Conservation (phyloP, 2,888 invertebrate genomes). For the Parelbella ahira region DNA sequence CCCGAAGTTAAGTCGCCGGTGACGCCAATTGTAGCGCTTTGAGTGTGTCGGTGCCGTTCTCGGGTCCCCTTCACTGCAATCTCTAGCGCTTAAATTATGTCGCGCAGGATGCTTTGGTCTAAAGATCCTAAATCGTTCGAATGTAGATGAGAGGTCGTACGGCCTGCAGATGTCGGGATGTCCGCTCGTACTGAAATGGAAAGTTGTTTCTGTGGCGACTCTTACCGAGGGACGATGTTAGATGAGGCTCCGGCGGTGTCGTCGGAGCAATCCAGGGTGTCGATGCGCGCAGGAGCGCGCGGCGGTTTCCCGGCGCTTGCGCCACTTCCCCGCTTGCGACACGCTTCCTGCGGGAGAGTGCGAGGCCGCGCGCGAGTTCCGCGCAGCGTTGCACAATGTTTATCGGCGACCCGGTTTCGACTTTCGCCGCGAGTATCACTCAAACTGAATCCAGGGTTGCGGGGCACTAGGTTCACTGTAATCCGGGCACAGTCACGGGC, state of each 20-base stretch:
- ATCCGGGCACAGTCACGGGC: slow-evolving; percentile 68
- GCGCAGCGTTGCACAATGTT: slow-evolving; percentile 71
- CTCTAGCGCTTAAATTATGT: slow-evolving; percentile 40
- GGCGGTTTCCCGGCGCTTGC: slow-evolving; percentile 71
- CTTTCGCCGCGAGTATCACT: slow-evolving; percentile 65
- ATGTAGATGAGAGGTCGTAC: too few relatives aligned
- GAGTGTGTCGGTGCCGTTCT: slow-evolving; percentile 46
- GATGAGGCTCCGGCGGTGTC: slow-evolving; percentile 50
- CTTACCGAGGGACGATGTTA: slow-evolving; percentile 38
- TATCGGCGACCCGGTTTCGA: slow-evolving; percentile 68
- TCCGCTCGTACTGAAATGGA: slow-evolving; percentile 22
- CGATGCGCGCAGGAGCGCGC: slow-evolving; percentile 59
- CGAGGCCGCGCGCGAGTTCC: slow-evolving; percentile 72
- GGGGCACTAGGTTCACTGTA: slow-evolving; percentile 73
- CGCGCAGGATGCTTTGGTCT: slow-evolving; percentile 35
- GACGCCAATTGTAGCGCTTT: slow-evolving; percentile 54
- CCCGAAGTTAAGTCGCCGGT: slow-evolving; percentile 63
- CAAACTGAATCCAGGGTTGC: slow-evolving; percentile 64
- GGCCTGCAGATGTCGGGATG: not conserved
- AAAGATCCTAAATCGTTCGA: slow-evolving; percentile 27
- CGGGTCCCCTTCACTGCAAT: slow-evolving; percentile 61
- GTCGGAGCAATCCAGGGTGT: slow-evolving; percentile 60
- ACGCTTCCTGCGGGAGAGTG: slow-evolving; percentile 77
- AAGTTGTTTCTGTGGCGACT: slow-evolving; percentile 18
- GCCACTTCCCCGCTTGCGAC: slow-evolving; percentile 76